Percentiles rank a stretch among this genome's conserved stretches.
These are phyloP conservation scores for Leptinotarsa tumamoca DNA, from an alignment of 2,888 invertebrate species.

Conservation along the genomic window DNA sequence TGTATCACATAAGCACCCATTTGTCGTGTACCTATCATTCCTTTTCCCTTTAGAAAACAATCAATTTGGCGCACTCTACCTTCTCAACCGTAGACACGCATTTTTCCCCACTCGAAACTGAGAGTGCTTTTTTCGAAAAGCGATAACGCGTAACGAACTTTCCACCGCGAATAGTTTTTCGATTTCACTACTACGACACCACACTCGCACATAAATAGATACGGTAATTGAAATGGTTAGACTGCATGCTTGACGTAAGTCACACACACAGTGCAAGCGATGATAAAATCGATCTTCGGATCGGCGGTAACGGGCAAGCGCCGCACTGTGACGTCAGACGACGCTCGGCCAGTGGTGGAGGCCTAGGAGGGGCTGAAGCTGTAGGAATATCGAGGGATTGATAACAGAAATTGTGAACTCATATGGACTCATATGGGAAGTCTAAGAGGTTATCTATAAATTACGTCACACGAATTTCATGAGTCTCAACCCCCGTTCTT, in stretches of 20 bases:
- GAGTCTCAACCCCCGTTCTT: no score
- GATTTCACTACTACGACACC: conserved; percentile 43
- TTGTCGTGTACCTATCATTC: conserved; percentile 1
- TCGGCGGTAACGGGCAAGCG: conserved; percentile 62
- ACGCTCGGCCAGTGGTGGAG: conserved; percentile 52
- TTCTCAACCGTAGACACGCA: not conserved
- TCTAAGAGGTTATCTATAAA: no score
- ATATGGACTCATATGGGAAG: no score
- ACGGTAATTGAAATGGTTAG: conserved; percentile 55
- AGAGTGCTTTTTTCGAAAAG: conserved; percentile 21
- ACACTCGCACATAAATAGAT: conserved; percentile 54
- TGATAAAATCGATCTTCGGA: conserved; percentile 61
- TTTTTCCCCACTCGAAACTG: conserved; percentile 19
- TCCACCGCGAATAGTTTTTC: conserved; percentile 25
- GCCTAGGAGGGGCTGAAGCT: not conserved
- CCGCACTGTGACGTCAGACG: conserved; percentile 64
- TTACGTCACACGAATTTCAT: no score
- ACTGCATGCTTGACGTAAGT: conserved; percentile 57
- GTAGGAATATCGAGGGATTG: not conserved
- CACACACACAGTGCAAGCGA: conserved; percentile 55
- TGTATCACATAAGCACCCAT: not conserved
- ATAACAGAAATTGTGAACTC: no score
- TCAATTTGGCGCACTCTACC: conserved; percentile 16
- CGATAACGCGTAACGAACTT: conserved; percentile 23
- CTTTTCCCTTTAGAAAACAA: not conserved